phyloP scores from a whole-genome alignment of 92 coral and sea anemone genomes.

The Zoanthus solanderi region DNA sequence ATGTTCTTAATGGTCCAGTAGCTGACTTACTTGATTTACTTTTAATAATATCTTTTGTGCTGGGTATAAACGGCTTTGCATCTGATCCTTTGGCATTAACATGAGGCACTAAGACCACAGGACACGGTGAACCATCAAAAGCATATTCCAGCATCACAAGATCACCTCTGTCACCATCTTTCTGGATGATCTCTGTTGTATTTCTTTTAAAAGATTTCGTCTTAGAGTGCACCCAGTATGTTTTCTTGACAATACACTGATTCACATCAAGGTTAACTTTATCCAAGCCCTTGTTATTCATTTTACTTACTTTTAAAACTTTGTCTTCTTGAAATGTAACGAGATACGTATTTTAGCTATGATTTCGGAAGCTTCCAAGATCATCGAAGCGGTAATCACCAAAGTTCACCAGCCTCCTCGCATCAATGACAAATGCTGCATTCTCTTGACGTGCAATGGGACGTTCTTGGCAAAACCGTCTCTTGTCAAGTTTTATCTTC shows the following conservation, averaged over 20 bases:
- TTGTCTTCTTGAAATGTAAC: slow-evolving; percentile 32
- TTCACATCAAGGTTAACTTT: slow-evolving; percentile 2
- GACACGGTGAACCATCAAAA: slow-evolving; percentile 57
- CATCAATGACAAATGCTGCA: slow-evolving; percentile 48
- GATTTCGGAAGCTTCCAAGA: slow-evolving; percentile 52
- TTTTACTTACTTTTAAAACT: slow-evolving; percentile 4
- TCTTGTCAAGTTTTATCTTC: slow-evolving; percentile 23
- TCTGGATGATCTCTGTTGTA: slow-evolving; percentile 47
- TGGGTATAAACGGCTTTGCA: slow-evolving; percentile 49
- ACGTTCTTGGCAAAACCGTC: slow-evolving; percentile 46
- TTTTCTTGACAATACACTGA: slow-evolving; percentile 49
- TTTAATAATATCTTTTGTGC: slow-evolving; percentile 43
- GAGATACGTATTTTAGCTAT: slow-evolving; percentile 44
- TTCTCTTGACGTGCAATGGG: slow-evolving; percentile 53
- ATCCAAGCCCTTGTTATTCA: slow-evolving; percentile 15
- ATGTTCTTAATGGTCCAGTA: slow-evolving; percentile 49
- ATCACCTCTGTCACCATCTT: slow-evolving; percentile 19
- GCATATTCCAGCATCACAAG: slow-evolving; percentile 52
- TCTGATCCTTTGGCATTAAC: slow-evolving; percentile 30
- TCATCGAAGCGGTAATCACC: slow-evolving; percentile 44
- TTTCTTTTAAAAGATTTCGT: slow-evolving; percentile 51
- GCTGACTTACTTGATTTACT: slow-evolving; percentile 32
- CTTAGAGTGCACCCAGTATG: slow-evolving; percentile 55
- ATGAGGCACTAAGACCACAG: slow-evolving; percentile 48
- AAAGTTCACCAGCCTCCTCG: slow-evolving; percentile 16